Conservation (phyloP, 2,797 vertebrate species). For the Microctenopoma lineatum region DNA sequence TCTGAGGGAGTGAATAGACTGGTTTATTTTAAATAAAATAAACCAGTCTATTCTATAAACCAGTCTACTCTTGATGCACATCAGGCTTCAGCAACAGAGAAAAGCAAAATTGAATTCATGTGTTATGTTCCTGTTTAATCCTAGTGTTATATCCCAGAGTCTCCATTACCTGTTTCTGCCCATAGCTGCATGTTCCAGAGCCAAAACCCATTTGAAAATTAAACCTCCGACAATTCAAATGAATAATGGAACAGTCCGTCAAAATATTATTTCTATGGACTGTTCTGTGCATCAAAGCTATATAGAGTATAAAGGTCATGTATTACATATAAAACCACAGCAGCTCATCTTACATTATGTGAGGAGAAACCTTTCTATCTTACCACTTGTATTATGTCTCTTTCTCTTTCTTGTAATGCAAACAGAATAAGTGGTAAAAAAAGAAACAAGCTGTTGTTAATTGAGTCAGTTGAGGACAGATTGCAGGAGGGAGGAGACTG, state of each 20-base stretch:
- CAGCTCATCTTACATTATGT: no score
- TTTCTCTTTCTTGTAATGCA: no score
- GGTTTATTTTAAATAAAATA: background rate
- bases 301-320: background rate
- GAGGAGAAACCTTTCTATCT: no score
- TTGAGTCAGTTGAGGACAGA: constrained; percentile 29
- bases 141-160: background rate
- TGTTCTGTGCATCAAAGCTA: background rate
- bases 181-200: background rate
- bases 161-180: background rate
- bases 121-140: background rate
- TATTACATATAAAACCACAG: background rate
- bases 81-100: background rate
- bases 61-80: background rate
- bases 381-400: no score
- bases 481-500: constrained; percentile 52
- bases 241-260: background rate
- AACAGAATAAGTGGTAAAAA: background rate
- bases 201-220: background rate
- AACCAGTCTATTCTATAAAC: no score
- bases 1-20: background rate
- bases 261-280: background rate
- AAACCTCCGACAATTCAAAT: background rate
- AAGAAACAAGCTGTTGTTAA: background rate
- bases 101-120: background rate